A percentile compares a stretch with the other conserved stretches of the same genome.
Evolutionary conservation across 1,140 invertebrate genomes (phyloP).

Genomic region (Drosophila nannoptera): DNA sequence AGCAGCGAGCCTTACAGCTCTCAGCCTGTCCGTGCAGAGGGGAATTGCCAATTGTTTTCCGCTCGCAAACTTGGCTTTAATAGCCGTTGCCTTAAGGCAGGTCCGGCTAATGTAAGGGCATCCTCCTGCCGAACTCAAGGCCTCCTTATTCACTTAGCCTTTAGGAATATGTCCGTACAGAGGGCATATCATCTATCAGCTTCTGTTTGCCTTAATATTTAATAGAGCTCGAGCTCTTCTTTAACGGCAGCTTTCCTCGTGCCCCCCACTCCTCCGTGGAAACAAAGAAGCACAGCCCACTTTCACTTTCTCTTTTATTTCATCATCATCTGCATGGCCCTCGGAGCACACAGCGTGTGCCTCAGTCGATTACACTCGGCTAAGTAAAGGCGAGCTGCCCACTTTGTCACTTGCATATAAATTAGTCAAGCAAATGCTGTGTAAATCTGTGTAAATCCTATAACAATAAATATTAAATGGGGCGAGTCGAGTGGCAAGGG

Average conservation of each 20-base stretch:
- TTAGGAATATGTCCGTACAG: no score
- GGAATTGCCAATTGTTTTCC: constrained; percentile 20
- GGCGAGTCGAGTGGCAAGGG: background rate
- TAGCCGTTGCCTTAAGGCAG: background rate
- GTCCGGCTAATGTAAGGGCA: background rate
- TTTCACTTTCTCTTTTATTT: no score
- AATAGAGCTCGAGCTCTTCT: no score
- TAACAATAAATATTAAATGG: constrained; percentile 45
- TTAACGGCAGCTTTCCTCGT: no score
- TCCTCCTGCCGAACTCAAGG: no score
- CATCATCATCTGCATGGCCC: no score
- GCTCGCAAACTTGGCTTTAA: background rate
- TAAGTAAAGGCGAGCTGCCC: background rate
- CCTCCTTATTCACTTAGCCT: no score
- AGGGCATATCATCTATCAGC: no score
- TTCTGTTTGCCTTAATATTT: no score
- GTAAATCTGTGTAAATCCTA: constrained; percentile 40
- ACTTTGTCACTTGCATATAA: constrained; percentile 48
- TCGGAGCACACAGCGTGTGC: background rate
- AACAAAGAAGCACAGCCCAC: no score
- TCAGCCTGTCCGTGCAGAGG: constrained; percentile 2
- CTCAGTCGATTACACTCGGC: background rate
- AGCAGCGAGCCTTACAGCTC: background rate
- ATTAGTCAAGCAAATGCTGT: constrained; percentile 49
- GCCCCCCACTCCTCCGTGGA: no score